Conservation (phyloP, 2,113 vertebrate species). For the Toxotes chatareus region DNA sequence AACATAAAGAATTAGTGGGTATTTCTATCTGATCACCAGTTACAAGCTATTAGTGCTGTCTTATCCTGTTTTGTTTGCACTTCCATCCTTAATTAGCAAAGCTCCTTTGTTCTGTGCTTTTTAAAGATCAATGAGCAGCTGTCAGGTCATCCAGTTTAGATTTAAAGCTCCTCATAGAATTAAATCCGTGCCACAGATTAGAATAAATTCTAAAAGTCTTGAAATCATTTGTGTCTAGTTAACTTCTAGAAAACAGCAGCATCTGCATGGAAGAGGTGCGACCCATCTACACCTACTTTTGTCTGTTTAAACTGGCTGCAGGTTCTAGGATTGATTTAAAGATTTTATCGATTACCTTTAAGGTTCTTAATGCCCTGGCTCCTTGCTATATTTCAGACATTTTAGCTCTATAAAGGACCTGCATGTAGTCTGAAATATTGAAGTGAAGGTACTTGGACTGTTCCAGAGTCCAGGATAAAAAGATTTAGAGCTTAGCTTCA, state of each 20-base stretch:
- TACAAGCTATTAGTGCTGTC: neutral
- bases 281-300: neutral
- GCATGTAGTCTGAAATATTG: neutral
- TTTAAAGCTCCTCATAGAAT: neutral
- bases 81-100: slow-evolving; percentile 4
- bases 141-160: neutral
- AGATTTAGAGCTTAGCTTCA: too few relatives aligned
- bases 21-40: neutral
- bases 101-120: neutral
- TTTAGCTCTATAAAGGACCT: neutral
- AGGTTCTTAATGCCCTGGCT: neutral
- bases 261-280: neutral
- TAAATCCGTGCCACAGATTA: neutral
- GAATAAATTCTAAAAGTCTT: slow-evolving; percentile 1
- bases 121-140: slow-evolving; percentile 15
- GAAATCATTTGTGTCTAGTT: neutral
- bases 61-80: neutral
- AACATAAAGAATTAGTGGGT: neutral
- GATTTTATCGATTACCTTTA: neutral
- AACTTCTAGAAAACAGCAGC: neutral
- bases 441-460: neutral
- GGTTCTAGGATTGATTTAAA: neutral
- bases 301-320: neutral
- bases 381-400: neutral
- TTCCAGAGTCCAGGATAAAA: neutral